These are phyloP conservation scores for Turnix velox DNA, from an alignment of 2,113 vertebrate genomes.

Conservation along the genomic window DNA sequence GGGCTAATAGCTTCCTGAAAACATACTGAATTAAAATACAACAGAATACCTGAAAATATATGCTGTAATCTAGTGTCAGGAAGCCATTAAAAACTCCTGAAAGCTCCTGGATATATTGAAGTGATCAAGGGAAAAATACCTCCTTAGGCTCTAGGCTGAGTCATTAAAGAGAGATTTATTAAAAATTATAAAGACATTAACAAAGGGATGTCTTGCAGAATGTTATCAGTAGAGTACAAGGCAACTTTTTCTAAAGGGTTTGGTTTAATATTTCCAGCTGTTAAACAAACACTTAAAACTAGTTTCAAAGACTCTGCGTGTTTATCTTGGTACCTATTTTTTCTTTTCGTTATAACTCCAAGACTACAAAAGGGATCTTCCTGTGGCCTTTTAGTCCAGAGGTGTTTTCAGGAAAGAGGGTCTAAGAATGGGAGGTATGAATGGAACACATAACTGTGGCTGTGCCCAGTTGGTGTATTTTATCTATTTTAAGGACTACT, in stretches of 20 bases:
- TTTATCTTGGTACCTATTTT: neutral
- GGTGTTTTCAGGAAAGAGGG: neutral
- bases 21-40: neutral
- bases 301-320: neutral
- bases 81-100: neutral
- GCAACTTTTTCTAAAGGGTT: neutral
- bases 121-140: neutral
- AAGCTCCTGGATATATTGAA: neutral
- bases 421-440: neutral
- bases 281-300: neutral
- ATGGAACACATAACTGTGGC: neutral
- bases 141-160: neutral
- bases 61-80: neutral
- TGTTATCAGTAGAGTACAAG: neutral
- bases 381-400: neutral
- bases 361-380: neutral
- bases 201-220: neutral
- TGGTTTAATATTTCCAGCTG: neutral
- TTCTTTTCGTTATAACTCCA: neutral
- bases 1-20: neutral
- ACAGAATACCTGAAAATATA: neutral
- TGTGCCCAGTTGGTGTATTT: neutral
- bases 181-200: neutral
- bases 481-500: neutral
- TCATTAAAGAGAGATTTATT: neutral